These are phyloP conservation scores for Darevskia nairensis DNA, from an alignment of 2,797 vertebrate species.

Conservation along the genomic window DNA sequence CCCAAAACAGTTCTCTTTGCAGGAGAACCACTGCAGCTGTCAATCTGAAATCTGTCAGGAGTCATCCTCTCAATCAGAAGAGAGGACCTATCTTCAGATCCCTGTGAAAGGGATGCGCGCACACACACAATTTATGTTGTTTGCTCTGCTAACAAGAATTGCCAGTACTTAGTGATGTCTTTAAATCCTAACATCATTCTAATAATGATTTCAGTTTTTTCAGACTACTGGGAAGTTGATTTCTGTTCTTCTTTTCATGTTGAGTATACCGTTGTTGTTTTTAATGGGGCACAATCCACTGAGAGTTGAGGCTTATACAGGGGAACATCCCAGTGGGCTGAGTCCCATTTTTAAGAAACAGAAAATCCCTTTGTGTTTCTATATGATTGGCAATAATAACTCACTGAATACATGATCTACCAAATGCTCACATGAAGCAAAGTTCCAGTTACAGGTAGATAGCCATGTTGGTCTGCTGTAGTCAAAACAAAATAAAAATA, in stretches of 20 bases:
- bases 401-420: constrained; percentile 22
- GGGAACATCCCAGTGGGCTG: neutral
- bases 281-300: neutral
- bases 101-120: constrained; percentile 37
- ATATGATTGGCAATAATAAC: constrained; percentile 45
- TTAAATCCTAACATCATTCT: neutral
- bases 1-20: too few relatives aligned
- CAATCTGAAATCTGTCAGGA: too few relatives aligned
- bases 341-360: constrained; percentile 5
- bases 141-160: neutral
- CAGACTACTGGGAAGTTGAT: neutral
- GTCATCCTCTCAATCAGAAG: too few relatives aligned
- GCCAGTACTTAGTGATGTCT: neutral
- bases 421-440: constrained; percentile 30
- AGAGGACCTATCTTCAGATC: too few relatives aligned
- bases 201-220: neutral
- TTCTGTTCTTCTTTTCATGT: neutral
- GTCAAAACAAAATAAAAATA: too few relatives aligned
- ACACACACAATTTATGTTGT: constrained; percentile 13
- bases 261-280: neutral
- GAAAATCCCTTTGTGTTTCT: constrained; percentile 35
- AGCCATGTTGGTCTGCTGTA: too few relatives aligned
- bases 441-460: neutral
- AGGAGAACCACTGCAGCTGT: too few relatives aligned
- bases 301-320: neutral